Evolutionary conservation across 2,888 invertebrate genomes (phyloP), one percentile per base, ranked within the genome.

Genomic region (Drosophila nigricruria): DNA sequence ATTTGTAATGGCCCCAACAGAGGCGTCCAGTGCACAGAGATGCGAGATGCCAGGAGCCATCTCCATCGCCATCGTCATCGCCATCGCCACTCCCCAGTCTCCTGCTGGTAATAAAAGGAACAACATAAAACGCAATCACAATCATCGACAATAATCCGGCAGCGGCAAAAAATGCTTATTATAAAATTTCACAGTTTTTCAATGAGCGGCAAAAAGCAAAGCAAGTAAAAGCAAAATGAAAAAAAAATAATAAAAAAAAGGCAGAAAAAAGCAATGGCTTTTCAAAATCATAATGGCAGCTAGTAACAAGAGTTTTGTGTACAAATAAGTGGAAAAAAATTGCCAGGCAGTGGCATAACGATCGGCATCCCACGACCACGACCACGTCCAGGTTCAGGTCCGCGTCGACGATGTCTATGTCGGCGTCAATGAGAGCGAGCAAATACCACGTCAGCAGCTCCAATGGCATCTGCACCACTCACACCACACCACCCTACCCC

Each of bases 221-320:
- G 62, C 60, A 49, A 71, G 63, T 43, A 47, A 52, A 57, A 62
- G 61, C 56, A 68, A 57, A 54, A 68, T 52, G 16, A 52, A 61
- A 54, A 62, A 54, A 38, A 61, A 65, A 58, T 52, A 45, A 50
- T 53, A 58, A 65, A 58, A 54, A 79, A 82, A 72, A 62, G 45
- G 32, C 53, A 60, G 30, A 67, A 70, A 70, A 71, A 67, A 67
- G 77, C 89, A 91, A 91, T 91, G 91, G 91, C 90, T 91, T 91
- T 91, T 91, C 85, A 90, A 91, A 91, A 91, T 89, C 91, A 91
- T 91, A 91, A 91, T 91, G 91, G 91, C 91, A 91, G 91, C 91
- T 90, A 89, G 91, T 90, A 91, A 90, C 91, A 89, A 91, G 90
- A 89, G 90, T 89, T 91, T 86, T 89, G 87, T 87, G 88, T 79